Conservation (phyloP, 2,113 vertebrate genomes). For the Hipposideros armiger region DNA sequence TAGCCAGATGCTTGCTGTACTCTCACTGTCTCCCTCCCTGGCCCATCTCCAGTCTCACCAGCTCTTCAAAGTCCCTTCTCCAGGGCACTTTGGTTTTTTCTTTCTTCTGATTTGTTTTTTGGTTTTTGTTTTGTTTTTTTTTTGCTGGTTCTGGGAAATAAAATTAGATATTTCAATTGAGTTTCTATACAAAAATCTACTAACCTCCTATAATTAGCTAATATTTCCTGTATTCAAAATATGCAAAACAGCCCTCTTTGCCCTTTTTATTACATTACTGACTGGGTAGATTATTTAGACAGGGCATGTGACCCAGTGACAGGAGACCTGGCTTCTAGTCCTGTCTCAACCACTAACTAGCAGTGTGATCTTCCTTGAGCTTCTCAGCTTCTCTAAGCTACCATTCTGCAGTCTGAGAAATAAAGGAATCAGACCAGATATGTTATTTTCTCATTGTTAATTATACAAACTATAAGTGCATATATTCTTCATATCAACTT, state of each 20-base stretch:
- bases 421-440: neutral
- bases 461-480: neutral
- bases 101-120: neutral
- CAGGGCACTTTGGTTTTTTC: neutral
- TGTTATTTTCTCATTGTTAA: neutral
- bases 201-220: neutral
- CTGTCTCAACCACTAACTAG: neutral
- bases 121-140: neutral
- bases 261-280: neutral
- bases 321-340: neutral
- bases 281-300: neutral
- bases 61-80: neutral
- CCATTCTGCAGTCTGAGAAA: neutral
- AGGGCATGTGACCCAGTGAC: neutral
- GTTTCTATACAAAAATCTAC: constrained; percentile 13
- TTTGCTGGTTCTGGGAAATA: neutral
- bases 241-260: neutral
- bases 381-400: neutral
- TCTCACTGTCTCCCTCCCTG: neutral
- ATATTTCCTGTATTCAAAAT: neutral
- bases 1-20: neutral
- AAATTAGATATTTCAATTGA: constrained; percentile 1
- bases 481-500: neutral
- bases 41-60: neutral
- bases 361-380: neutral